Conservation (phyloP, 2,888 invertebrate genomes). For the Elegia similella region DNA sequence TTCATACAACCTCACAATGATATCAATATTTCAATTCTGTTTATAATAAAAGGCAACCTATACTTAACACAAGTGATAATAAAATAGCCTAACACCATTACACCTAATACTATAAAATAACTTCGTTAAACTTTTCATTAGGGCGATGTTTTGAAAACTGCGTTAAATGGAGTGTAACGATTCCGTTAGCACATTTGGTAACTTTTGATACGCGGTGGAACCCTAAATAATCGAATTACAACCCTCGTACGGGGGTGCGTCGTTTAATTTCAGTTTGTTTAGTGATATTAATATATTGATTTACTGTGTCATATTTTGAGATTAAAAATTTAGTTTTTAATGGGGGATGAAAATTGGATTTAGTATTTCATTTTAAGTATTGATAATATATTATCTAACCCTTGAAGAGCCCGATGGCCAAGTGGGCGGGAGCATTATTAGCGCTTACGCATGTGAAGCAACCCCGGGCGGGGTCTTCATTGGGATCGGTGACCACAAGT, state of each 20-base stretch:
- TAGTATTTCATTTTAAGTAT: neutral
- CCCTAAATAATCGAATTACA: constrained; percentile 55
- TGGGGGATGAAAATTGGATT: neutral
- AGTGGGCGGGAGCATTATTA: too few species aligned
- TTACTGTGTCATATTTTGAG: constrained; percentile 38
- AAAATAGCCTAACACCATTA: neutral
- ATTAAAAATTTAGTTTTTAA: constrained; percentile 35
- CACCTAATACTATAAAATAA: constrained; percentile 5
- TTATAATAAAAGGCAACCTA: too few species aligned
- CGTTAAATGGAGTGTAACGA: constrained; percentile 62
- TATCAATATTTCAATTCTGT: too few species aligned
- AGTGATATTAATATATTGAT: constrained; percentile 39
- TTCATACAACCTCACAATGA: too few species aligned
- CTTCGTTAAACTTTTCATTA: constrained; percentile 37
- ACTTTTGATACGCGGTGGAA: constrained; percentile 27
- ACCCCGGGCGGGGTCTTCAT: too few species aligned
- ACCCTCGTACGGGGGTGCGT: constrained; percentile 40
- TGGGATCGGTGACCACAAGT: too few species aligned
- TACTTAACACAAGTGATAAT: neutral
- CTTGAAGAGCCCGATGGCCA: too few species aligned
- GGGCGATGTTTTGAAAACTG: constrained; percentile 53
- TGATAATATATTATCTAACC: neutral
- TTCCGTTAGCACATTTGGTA: constrained; percentile 46
- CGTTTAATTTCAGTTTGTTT: constrained; percentile 58
- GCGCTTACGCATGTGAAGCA: too few species aligned